These are phyloP conservation scores for Fratercula arctica DNA, from an alignment of 2,797 vertebrate species.

Conservation along the genomic window DNA sequence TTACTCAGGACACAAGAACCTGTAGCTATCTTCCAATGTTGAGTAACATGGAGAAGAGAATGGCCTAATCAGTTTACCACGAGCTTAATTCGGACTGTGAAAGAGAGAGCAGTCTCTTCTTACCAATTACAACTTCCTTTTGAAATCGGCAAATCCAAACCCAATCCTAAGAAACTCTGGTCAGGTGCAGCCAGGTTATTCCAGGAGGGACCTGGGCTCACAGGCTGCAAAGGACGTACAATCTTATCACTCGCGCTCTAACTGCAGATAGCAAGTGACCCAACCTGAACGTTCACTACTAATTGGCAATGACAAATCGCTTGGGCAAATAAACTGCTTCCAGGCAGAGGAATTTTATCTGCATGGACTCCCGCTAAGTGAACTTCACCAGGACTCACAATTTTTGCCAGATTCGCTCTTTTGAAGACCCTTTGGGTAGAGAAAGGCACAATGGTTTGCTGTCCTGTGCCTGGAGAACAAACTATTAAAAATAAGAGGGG, in stretches of 20 bases:
- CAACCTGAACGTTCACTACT: not conserved
- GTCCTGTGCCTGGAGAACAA: not conserved
- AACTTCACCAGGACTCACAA: not conserved
- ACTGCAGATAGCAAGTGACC: not conserved
- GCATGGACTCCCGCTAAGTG: not conserved
- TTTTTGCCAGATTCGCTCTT: not conserved
- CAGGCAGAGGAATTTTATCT: not conserved
- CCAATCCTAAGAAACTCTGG: not conserved
- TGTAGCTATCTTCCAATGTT: not conserved
- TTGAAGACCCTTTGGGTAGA: not conserved
- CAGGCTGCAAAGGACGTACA: not conserved
- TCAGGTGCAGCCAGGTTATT: not conserved
- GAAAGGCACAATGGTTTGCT: not conserved
- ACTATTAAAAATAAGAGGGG: not conserved
- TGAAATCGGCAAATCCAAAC: not conserved
- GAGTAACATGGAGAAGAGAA: not conserved
- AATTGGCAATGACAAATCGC: not conserved
- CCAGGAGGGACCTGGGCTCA: not conserved
- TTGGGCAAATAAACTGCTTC: not conserved
- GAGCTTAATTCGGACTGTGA: accelerated
- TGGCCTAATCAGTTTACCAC: not conserved
- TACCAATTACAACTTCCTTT: not conserved
- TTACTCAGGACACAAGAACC: not conserved
- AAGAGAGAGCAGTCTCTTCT: not conserved
- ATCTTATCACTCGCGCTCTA: not conserved